Evolutionary conservation across 2,888 invertebrate genomes (phyloP).

Genomic region (Hylaea fasciaria): DNA sequence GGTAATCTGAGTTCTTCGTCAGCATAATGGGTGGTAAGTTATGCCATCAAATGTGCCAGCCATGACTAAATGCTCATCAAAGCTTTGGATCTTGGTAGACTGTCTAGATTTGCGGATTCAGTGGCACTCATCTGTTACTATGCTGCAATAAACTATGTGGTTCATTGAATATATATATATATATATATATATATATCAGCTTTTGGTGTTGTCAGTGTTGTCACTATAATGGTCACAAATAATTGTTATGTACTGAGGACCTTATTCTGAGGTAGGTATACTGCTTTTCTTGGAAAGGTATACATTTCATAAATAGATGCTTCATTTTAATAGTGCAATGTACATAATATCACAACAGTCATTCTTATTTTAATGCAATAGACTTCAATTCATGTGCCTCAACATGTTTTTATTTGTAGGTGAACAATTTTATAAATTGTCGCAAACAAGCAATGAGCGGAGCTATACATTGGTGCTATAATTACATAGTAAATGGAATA

Average conservation of each 20-base stretch:
- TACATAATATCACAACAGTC: too few relatives aligned
- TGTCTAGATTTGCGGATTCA: constrained; percentile 9
- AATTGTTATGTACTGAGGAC: too few relatives aligned
- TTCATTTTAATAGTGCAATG: constrained; percentile 2
- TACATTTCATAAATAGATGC: not conserved
- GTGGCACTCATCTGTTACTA: constrained; percentile 17
- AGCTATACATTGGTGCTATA: constrained; percentile 60
- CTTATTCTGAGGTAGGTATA: too few relatives aligned
- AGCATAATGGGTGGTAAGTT: constrained; percentile 76
- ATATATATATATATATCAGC: too few relatives aligned
- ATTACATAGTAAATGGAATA: constrained; percentile 57
- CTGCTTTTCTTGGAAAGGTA: too few relatives aligned
- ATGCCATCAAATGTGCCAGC: constrained; percentile 42
- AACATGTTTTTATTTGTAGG: constrained; percentile 54
- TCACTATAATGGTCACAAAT: too few relatives aligned
- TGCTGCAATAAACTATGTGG: constrained; percentile 4
- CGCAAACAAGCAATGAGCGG: constrained; percentile 62
- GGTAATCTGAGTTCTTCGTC: constrained; percentile 62
- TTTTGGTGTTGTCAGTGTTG: too few relatives aligned
- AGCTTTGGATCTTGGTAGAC: constrained; percentile 25
- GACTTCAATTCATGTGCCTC: not conserved
- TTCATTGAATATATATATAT: too few relatives aligned
- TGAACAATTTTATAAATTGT: constrained; percentile 44
- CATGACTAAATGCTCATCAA: constrained; percentile 45
- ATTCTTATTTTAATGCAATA: too few relatives aligned